Conservation (phyloP, 2,888 invertebrate species). For the Trissoscelio sp. region DNA sequence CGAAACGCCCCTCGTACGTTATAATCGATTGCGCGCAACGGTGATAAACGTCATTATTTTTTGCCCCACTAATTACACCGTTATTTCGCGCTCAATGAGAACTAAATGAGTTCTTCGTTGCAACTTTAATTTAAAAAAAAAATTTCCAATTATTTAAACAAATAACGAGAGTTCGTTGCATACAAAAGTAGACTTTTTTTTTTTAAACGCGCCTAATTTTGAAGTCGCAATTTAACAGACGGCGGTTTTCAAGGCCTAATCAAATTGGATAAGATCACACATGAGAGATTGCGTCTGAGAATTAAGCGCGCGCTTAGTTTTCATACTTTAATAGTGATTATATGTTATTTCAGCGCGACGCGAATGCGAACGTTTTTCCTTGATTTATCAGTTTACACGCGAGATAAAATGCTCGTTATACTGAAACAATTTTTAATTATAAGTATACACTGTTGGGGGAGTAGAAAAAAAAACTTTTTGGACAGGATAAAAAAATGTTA, state of each 20-base stretch:
- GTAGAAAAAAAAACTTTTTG: too few relatives aligned
- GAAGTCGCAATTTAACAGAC: constrained; percentile 30
- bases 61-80: too few relatives aligned
- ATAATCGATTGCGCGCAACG: constrained; percentile 1
- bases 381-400: constrained; percentile 25
- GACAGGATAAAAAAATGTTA: too few relatives aligned
- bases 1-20: constrained; percentile 1
- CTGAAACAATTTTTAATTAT: neutral
- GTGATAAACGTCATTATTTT: constrained; percentile 5
- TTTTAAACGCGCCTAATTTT: constrained; percentile 18
- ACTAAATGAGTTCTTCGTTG: neutral
- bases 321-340: constrained; percentile 27
- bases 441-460: neutral
- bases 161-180: neutral
- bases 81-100: neutral
- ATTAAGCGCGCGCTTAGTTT: constrained; percentile 34
- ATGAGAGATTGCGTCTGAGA: constrained; percentile 16
- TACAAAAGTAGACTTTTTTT: constrained; percentile 3
- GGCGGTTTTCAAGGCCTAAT: constrained; percentile 21
- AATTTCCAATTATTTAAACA: too few relatives aligned
- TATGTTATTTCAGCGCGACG: constrained; percentile 29
- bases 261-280: constrained; percentile 36
- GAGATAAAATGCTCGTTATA: constrained; percentile 15
- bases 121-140: too few relatives aligned
- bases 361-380: constrained; percentile 23